These are phyloP conservation scores for Isoperla grammatica DNA, from an alignment of 2,888 invertebrate genomes.

Conservation along the genomic window DNA sequence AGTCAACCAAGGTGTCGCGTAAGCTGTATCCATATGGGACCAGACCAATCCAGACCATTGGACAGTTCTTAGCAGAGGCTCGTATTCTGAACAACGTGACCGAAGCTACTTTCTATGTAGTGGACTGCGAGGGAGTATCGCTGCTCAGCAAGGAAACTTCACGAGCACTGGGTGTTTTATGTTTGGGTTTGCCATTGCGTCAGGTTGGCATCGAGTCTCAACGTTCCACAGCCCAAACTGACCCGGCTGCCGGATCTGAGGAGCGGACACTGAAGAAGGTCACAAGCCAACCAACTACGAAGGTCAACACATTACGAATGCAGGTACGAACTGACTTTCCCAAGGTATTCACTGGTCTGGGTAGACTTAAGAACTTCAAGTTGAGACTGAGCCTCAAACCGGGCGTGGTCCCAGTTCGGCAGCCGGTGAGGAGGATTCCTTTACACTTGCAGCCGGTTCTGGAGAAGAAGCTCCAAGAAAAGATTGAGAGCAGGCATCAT, in stretches of 20 bases:
- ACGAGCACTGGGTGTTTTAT: conserved; percentile 9
- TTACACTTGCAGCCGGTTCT: conserved; percentile 32
- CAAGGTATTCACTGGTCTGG: neutral
- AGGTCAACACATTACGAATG: no score
- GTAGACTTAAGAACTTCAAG: neutral
- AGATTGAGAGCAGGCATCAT: conserved; percentile 24
- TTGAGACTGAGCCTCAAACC: neutral
- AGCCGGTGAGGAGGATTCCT: conserved; percentile 36
- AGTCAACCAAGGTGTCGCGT: neutral
- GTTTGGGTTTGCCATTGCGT: neutral
- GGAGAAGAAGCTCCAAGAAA: conserved; percentile 31
- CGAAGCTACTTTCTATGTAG: conserved; percentile 7
- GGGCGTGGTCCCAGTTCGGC: conserved; percentile 36
- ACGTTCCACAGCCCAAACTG: no score
- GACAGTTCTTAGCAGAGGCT: neutral
- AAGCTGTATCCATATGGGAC: neutral
- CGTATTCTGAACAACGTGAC: no score
- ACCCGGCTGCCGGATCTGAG: no score
- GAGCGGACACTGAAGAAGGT: no score
- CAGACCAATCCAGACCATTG: neutral
- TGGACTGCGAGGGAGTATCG: conserved; percentile 1
- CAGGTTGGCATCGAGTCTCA: no score
- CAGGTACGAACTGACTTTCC: no score
- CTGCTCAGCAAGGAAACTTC: conserved; percentile 10
- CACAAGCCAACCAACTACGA: no score